phyloP scores from a whole-genome alignment of 2,888 invertebrate genomes.

The Drosophila pseudotalamancana region DNA sequence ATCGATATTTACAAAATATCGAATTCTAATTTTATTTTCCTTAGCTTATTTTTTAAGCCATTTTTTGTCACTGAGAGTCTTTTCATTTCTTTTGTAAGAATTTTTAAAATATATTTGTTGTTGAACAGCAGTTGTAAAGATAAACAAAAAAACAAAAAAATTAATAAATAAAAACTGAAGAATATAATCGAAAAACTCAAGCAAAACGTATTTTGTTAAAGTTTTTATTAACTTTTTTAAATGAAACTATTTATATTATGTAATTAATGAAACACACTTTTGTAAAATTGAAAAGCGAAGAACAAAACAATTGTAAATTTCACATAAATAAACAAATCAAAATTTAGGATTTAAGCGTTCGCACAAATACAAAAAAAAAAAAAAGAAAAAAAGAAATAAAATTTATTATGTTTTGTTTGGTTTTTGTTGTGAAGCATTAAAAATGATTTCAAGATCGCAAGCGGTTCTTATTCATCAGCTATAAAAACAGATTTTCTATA shows the following conservation, averaged over 20 bases:
- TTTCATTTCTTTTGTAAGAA: constrained; percentile 39
- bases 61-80: constrained; percentile 54
- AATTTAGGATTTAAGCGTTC: constrained; percentile 47
- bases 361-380: constrained; percentile 49
- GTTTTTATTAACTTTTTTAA: constrained; percentile 45
- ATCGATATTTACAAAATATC: constrained; percentile 66
- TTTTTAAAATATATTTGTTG: constrained; percentile 54
- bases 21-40: constrained; percentile 56
- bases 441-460: constrained; percentile 15
- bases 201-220: constrained; percentile 61
- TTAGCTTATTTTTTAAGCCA: constrained; percentile 56
- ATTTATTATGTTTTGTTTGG: constrained; percentile 43
- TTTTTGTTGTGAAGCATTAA: constrained; percentile 31
- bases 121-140: constrained; percentile 77
- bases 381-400: constrained; percentile 51
- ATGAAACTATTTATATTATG: constrained; percentile 33
- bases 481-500: constrained; percentile 1
- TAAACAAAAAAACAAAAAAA: constrained; percentile 26
- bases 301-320: constrained; percentile 50
- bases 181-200: too few species aligned
- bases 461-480: constrained; percentile 18
- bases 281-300: constrained; percentile 46
- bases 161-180: not conserved
- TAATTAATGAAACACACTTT: constrained; percentile 31
- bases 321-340: constrained; percentile 43